Evolutionary conservation across 1,140 invertebrate genomes (phyloP), one percentile per base, ranked within the genome.

Genomic region (Drosophila ironensis): DNA sequence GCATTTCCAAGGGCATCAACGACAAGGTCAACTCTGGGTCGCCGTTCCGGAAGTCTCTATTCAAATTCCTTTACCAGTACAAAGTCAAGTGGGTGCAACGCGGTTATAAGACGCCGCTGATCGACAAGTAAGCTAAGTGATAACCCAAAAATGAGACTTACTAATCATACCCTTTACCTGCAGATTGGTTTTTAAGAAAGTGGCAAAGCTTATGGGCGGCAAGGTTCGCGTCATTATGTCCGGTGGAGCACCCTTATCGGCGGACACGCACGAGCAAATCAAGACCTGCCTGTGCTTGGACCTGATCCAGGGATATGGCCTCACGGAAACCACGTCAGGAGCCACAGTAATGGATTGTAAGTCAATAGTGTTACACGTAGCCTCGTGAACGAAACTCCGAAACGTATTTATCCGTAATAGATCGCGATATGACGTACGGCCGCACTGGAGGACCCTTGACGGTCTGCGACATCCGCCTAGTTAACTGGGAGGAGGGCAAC

Each of bases 291-390:
- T 99, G 16, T 98, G 97, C 89, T 94, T 96, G 35, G 94, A 95
- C 37, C 93, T 99, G 16, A 93, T 96, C 41, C 97, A 98, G 89
- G 98, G 98, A 38, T 99, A 99, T 91, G 98, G 98, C 4, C 93
- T 99, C 25, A 99, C 98, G 1, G 98, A 99, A 93, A 99, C 98
- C 6, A 96, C 95, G 72, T 98, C 97, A 2, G 97, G 95, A 84
- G 97, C 96, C 19, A 96, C 97, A 11, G 95, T 98, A 47, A 96
- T 97, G 93, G 95, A 97, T 89, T 91, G 94, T 94, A 91, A 91
- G 92, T 92, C 9, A 4, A 4, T n/a, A 12, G n/a, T n/a, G n/a
- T n/a, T n/a, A n/a, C n/a, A n/a, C n/a, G n/a, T n/a, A n/a, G n/a
- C n/a, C n/a, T n/a, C n/a, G n/a, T n/a, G n/a, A n/a, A n/a, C n/a